These are phyloP conservation scores for Theodoxus fluviatilis DNA, from an alignment of 2,888 invertebrate genomes.

Conservation along the genomic window DNA sequence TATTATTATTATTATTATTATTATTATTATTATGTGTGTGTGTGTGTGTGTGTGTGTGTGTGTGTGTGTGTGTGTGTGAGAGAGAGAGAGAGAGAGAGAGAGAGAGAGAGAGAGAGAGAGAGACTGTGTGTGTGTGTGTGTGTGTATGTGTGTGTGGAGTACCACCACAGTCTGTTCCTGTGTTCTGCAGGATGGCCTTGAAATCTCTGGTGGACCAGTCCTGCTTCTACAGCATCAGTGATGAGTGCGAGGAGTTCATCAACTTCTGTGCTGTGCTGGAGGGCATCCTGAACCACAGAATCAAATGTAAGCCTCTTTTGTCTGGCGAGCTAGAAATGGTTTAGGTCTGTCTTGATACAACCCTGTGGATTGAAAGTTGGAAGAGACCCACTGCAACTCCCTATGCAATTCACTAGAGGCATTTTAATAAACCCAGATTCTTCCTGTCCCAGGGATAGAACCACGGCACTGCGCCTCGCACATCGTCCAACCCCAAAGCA, in stretches of 20 bases:
- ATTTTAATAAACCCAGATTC: too few relatives aligned
- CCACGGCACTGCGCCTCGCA: too few relatives aligned
- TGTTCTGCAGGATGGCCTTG: slow-evolving; percentile 45
- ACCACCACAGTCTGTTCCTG: background rate
- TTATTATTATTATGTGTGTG: too few relatives aligned
- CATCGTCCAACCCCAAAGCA: too few relatives aligned
- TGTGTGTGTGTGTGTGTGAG: too few relatives aligned
- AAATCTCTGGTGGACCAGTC: slow-evolving; percentile 54
- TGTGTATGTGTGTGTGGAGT: background rate
- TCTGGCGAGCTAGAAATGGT: background rate
- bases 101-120: background rate
- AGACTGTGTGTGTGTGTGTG: slow-evolving; percentile 1
- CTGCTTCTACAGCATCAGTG: slow-evolving; percentile 46
- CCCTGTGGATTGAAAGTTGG: too few relatives aligned
- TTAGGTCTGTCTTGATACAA: background rate
- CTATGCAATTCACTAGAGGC: too few relatives aligned
- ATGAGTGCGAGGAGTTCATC: slow-evolving; percentile 49
- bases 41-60: too few relatives aligned
- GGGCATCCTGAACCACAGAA: slow-evolving; percentile 49
- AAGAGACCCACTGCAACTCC: too few relatives aligned
- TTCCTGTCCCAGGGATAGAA: too few relatives aligned
- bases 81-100: too few relatives aligned
- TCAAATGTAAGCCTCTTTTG: slow-evolving; percentile 43
- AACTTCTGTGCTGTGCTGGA: slow-evolving; percentile 55
- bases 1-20: too few relatives aligned